phyloP scores from a whole-genome alignment of 1,140 invertebrate genomes.

The Belonocnema kinseyi region DNA sequence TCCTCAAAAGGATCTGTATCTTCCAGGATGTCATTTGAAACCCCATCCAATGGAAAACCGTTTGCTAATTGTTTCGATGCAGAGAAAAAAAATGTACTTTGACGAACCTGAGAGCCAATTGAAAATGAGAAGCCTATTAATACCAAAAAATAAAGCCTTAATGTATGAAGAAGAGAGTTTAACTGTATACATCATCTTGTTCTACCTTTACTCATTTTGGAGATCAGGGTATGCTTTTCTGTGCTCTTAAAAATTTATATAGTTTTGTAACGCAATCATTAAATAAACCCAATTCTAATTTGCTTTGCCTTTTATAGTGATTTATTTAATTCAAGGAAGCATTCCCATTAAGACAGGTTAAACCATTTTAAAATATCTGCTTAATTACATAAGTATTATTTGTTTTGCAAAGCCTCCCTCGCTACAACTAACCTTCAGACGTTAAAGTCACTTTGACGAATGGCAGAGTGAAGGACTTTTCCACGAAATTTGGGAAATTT shows the following conservation, averaged over 20 bases:
- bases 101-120: neutral
- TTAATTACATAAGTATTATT: no score
- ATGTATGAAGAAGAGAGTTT: neutral
- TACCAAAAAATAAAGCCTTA: neutral
- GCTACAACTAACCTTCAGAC: neutral
- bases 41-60: conserved; percentile 44
- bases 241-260: neutral
- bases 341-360: no score
- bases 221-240: neutral
- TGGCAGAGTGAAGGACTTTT: conserved; percentile 17
- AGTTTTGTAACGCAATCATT: no score
- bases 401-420: neutral
- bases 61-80: conserved; percentile 46
- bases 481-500: conserved; percentile 38
- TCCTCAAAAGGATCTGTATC: conserved; percentile 43
- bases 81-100: conserved; percentile 1
- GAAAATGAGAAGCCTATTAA: neutral
- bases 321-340: no score
- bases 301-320: no score
- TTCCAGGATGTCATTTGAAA: conserved; percentile 50
- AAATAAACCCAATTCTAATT: no score
- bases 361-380: no score
- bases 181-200: neutral
- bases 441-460: conserved; percentile 2
- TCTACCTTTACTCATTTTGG: neutral